Conservation (phyloP, 2,113 vertebrate species). For the Vireo altiloquus region DNA sequence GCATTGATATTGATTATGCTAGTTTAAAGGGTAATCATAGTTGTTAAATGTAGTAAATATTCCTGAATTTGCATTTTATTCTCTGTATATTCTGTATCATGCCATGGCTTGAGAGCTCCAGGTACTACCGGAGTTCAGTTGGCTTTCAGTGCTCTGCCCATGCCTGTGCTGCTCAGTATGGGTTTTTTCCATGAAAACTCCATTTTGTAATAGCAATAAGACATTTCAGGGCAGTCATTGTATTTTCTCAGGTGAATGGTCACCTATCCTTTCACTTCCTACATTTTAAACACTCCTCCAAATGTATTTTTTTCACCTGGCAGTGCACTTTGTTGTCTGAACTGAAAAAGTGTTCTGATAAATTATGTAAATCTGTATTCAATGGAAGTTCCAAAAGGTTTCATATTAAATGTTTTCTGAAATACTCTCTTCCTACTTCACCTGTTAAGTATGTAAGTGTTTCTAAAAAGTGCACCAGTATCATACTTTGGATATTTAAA, state of each 20-base stretch:
- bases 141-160: constrained; percentile 38
- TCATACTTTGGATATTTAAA: constrained; percentile 20
- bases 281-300: constrained; percentile 6
- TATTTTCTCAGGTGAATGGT: constrained; percentile 51
- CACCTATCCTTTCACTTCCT: constrained; percentile 28
- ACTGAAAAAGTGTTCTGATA: constrained; percentile 45
- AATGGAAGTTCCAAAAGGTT: constrained; percentile 55
- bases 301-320: constrained; percentile 41
- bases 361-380: constrained; percentile 59
- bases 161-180: constrained; percentile 47
- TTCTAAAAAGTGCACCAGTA: constrained; percentile 25
- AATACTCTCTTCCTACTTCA: constrained; percentile 56
- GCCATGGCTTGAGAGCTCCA: constrained; percentile 36
- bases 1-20: constrained; percentile 48
- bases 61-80: constrained; percentile 55
- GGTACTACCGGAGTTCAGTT: neutral
- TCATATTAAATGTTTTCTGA: constrained; percentile 66
- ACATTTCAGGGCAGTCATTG: constrained; percentile 57
- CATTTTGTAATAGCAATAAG: constrained; percentile 64
- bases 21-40: constrained; percentile 30
- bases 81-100: constrained; percentile 45
- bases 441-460: constrained; percentile 49
- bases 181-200: constrained; percentile 26
- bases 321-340: constrained; percentile 52
- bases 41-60: constrained; percentile 56